phyloP scores from a whole-genome alignment of 2,888 invertebrate species.

The Eristalis arbustorum region DNA sequence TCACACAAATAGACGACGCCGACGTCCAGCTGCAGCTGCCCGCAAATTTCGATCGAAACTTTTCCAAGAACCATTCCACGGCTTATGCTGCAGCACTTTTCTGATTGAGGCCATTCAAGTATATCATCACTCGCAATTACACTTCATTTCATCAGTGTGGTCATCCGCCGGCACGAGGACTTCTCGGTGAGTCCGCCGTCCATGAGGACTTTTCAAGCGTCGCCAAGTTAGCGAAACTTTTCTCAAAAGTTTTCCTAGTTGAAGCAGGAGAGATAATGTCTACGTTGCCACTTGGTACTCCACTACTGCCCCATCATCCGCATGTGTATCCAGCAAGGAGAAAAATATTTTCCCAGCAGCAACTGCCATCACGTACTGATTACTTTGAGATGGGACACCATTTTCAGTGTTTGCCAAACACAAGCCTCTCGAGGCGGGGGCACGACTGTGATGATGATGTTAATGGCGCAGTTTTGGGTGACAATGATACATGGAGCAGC shows the following conservation, averaged over 20 bases:
- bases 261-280: slow-evolving; percentile 13
- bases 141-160: not conserved
- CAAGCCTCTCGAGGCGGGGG: not conserved
- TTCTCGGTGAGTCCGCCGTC: not conserved
- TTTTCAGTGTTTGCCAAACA: slow-evolving; percentile 43
- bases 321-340: not conserved
- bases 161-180: not conserved
- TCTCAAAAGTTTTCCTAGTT: not conserved
- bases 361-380: slow-evolving; percentile 51
- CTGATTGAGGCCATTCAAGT: not conserved
- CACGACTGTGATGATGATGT: slow-evolving; percentile 18
- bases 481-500: slow-evolving; percentile 34
- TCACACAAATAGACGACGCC: not conserved
- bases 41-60: not conserved
- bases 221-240: slow-evolving; percentile 20
- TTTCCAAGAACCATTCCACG: not conserved
- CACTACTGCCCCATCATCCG: not conserved
- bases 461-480: slow-evolving; percentile 10
- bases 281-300: not conserved
- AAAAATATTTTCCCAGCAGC: not conserved
- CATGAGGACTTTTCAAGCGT: not conserved
- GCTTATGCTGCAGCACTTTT: not conserved
- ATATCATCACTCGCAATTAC: not conserved
- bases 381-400: slow-evolving; percentile 50
- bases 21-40: not conserved